Base-by-base conservation (phyloP, 2,888 invertebrate genomes). In the Caenorhabditis japonica region DNA sequence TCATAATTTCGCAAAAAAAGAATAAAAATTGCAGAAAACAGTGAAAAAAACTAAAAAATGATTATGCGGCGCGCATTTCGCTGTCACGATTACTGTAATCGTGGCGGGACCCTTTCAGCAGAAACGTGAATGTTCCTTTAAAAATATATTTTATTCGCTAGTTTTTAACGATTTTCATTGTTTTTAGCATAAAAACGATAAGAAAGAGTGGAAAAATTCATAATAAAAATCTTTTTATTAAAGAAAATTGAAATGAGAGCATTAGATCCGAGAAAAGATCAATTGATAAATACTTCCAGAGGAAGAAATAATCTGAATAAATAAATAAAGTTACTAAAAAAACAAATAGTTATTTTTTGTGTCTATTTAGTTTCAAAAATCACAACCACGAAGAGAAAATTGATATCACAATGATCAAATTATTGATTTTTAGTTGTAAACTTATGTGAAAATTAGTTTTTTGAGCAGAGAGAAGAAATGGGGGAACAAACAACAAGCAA, bases 161-260 rank as follows among this genome's bases (percentile, higher is more conserved):
- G 10, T 30, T 30, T 30, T 30, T 30, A 7, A 10, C 30, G 10
- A 30, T 7, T 30, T 30, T 30, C 10, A 30, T 30, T 10, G 10
- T 30, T 30, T 30, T 30, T 30, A n/a, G n/a, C n/a, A n/a, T n/a
- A 5, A 30, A 10, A 30, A 10, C 30, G 30, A 30, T 7, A 1
- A 19, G 21, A 21, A 21, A 30, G 27, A 33, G 15, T 13, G 10
- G 13, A 33, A 23, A 21, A 25, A 2, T 46, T 17, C 7, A 15
- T 12, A 17, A 21, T 8, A 58, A 27, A 46, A 53, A 4, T 38
- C 13, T 25, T 3, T 55, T 62, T 47, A 47, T 62, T 55, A 62
- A 53, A 62, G 53, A 53, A 62, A 53, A 39, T 33, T 38, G 23
- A 17, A 53, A 47, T 62, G 52, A 38, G 53, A 62, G 53, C 52